Base-by-base conservation (phyloP, 1,140 invertebrate genomes). In the Berghia stephanieae region DNA sequence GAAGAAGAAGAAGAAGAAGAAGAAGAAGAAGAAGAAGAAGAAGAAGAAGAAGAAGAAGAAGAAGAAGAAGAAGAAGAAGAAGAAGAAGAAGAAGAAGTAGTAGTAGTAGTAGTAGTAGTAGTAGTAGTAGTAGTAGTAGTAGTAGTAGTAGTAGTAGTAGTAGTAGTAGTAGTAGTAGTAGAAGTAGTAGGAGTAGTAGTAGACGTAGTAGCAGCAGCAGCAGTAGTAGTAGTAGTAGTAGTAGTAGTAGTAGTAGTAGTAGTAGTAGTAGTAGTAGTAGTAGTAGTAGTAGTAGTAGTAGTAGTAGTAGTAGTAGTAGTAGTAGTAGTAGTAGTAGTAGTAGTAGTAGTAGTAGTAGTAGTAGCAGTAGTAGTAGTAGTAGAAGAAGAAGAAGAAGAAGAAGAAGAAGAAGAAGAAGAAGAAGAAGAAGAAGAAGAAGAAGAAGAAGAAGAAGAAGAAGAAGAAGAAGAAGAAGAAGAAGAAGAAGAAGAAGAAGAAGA, bases 41-140 rank as follows among this genome's bases (percentile, higher is more conserved):
- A 75, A 66, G 34, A 66, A 63, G 18, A 60, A 24, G 3, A 42
- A 75, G 38, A 10, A n/a, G 38, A 46, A 49, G 70, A 49, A 52
- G 0, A 49, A 73, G 18, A 73, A 73, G 10, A 31, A 44, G n/a
- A 10, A 73, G 27, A 49, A 24, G 42, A 55, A 73, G 27, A 27
- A 13, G 2, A 13, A 13, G 21, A 73, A 36, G n/a, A 60, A n/a
- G n/a, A 60, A 60, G 5, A 60, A 60, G 6, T n/a, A 60, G 55
- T 8, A 10, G n/a, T 60, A 60, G 4, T 27, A n/a, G 6, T 60
- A 24, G 34, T 27, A 60, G n/a, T 27, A 6, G n/a, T 27, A 60
- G 46, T 13, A 49, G 13, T 13, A 13, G n/a, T 13, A 49, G 46
- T 13, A 49, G 46, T 13, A 49, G 46, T n/a, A n/a, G n/a, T n/a